These are phyloP conservation scores for Mobula hypostoma DNA, from an alignment of 2,113 vertebrate species.

Conservation along the genomic window DNA sequence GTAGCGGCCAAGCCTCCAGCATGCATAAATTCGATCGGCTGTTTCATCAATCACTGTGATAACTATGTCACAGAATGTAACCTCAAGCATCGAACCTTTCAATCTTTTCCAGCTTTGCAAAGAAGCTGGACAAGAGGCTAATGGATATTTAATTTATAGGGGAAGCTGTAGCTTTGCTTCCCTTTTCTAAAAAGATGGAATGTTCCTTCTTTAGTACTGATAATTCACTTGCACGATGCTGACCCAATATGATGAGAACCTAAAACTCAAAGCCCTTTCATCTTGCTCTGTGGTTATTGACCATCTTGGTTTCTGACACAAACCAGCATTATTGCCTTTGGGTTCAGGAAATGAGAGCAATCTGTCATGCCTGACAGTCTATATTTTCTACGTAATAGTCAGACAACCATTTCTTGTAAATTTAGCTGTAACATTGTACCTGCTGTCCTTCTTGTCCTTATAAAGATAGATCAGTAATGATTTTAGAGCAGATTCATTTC, in stretches of 20 bases:
- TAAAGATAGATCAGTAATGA: slow-evolving; percentile 9
- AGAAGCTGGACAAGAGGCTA: slow-evolving; percentile 1
- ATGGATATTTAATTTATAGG: slow-evolving; percentile 37
- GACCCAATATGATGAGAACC: neutral
- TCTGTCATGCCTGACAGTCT: slow-evolving; percentile 26
- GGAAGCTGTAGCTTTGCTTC: slow-evolving; percentile 9
- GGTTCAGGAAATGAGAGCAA: slow-evolving; percentile 28
- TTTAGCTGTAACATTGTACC: slow-evolving; percentile 32
- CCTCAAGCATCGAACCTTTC: slow-evolving; percentile 33
- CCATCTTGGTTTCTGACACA: neutral
- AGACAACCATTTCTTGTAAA: slow-evolving; percentile 30
- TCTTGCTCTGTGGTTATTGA: neutral
- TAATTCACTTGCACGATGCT: neutral
- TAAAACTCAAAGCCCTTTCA: neutral
- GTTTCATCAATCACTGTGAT: slow-evolving; percentile 35
- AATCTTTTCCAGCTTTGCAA: slow-evolving; percentile 29
- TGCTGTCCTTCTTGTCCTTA: slow-evolving; percentile 3
- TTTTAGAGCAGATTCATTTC: neutral
- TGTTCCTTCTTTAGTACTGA: neutral
- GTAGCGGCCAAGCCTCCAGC: neutral
- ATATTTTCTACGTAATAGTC: slow-evolving; percentile 11
- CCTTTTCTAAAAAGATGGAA: neutral
- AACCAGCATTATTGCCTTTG: neutral
- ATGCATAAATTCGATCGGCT: slow-evolving; percentile 11
- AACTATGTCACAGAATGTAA: slow-evolving; percentile 31